Base-by-base conservation (phyloP, 2,888 invertebrate genomes). In the Alviniconcha strummeri region DNA sequence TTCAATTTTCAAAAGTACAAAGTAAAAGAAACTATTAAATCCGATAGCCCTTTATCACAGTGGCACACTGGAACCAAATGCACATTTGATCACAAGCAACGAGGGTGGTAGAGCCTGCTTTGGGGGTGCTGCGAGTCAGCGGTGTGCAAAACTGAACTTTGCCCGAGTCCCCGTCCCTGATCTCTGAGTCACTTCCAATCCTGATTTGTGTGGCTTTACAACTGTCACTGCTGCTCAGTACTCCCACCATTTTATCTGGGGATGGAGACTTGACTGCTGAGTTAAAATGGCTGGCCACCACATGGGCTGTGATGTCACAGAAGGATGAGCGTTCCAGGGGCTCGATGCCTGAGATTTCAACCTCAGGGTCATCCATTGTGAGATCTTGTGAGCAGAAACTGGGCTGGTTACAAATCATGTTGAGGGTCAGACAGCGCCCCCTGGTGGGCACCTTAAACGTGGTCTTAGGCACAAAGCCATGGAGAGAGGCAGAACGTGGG, bases 321-420 rank as follows among this genome's bases (percentile, higher is more conserved):
- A 75, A 54, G n/a, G 81, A 74, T 8, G 82, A 82, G n/a, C 76
- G 60, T 54, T 90, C 89, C 52, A 90, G 85, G 7, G 89, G 89
- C 79, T 91, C 89, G 84, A 90, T 89, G n/a, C 91, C 91, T 9
- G 90, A 90, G 72, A 90, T 88, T 36, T 90, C 90, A 52, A 89
- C 84, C 13, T 87, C 86, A 6, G 85, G 72, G 55, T 86, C 87
- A 57, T 87, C 88, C 55, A 84, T 84, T 8, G 88, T 88, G 75
- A 90, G 74, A 80, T 90, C 87, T 56, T 89, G 88, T 52, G 78
- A 84, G 54, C 84, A 84, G 7, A 69, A 74, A 36, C 82, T 57
- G 72, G 83, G 80, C n/a, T 81, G 84, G 75, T 75, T 19, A 19
- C 86, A 86, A 6, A 84, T 82, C 60, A 90, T 80, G 81, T 88